phyloP scores from a whole-genome alignment of 2,797 vertebrate genomes.

The Myoxocephalus aenaeus region DNA sequence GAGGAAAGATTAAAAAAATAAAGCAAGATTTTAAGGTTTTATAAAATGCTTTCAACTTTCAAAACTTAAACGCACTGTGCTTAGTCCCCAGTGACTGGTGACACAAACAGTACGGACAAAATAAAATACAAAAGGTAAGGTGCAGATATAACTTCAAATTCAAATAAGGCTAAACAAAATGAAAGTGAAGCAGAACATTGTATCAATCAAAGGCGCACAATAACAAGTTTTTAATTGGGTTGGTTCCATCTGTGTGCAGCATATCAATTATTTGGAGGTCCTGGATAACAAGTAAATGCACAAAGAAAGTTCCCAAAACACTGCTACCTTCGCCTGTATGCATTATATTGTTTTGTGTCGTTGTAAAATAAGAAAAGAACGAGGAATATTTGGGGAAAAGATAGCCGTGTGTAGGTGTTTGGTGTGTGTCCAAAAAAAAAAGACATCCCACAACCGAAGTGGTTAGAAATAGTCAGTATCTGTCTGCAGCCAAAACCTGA shows the following conservation, averaged over 20 bases:
- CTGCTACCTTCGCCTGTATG: not conserved
- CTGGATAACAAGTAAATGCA: not conserved
- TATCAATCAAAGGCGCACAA: not conserved
- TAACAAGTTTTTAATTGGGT: not conserved
- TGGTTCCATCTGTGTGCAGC: not conserved
- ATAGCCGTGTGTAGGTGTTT: not conserved
- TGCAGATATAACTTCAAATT: not conserved
- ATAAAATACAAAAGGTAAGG: not conserved
- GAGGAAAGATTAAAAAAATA: not conserved
- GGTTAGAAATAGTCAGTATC: not conserved
- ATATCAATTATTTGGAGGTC: not conserved
- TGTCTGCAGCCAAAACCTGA: not conserved
- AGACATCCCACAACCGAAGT: not conserved
- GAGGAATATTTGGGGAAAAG: not conserved
- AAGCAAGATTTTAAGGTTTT: not conserved
- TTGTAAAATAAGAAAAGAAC: not conserved
- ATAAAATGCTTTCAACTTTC: not conserved
- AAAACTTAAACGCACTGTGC: not conserved
- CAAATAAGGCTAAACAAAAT: not conserved
- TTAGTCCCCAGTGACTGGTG: not conserved
- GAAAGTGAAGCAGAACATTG: not conserved
- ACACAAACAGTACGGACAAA: not conserved
- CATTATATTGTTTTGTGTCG: not conserved
- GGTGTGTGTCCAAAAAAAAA: not conserved
- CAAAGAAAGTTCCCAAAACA: not conserved